phyloP scores from a whole-genome alignment of 2,113 vertebrate species.

The Microtus richardsoni region DNA sequence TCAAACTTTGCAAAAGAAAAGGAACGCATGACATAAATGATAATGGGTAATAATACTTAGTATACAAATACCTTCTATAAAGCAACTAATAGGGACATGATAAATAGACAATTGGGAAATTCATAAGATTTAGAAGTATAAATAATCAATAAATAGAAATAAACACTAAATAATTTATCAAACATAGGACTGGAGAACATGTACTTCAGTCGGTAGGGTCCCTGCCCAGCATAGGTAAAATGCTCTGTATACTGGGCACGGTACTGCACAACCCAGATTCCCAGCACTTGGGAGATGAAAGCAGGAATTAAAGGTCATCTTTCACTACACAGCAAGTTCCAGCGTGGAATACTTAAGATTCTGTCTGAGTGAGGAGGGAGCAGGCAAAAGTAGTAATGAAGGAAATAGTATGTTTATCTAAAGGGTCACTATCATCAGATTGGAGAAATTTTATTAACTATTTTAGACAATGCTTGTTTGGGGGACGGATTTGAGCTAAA shows the following conservation, averaged over 20 bases:
- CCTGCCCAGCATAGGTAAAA: not conserved
- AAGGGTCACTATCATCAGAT: not conserved
- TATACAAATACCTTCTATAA: not conserved
- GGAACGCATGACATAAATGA: not conserved
- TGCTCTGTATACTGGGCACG: not conserved
- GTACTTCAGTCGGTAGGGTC: not conserved
- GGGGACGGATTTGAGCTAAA: not conserved
- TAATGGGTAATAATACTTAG: not conserved
- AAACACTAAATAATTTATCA: not conserved
- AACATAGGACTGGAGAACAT: not conserved
- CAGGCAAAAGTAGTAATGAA: constrained; percentile 26
- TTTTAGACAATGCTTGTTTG: constrained; percentile 1
- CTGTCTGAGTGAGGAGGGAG: not conserved
- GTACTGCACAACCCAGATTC: no score
- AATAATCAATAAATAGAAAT: not conserved
- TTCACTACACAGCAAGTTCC: not conserved
- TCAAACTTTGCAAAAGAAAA: constrained; percentile 33
- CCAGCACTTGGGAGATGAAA: not conserved
- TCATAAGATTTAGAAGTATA: not conserved
- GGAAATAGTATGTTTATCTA: not conserved
- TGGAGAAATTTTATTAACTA: not conserved
- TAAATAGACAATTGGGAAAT: not conserved
- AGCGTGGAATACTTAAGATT: not conserved
- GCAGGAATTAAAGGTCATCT: not conserved
- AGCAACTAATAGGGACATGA: not conserved